Evolutionary conservation across 2,113 vertebrate species (phyloP).

Genomic region (Camarhynchus parvulus): DNA sequence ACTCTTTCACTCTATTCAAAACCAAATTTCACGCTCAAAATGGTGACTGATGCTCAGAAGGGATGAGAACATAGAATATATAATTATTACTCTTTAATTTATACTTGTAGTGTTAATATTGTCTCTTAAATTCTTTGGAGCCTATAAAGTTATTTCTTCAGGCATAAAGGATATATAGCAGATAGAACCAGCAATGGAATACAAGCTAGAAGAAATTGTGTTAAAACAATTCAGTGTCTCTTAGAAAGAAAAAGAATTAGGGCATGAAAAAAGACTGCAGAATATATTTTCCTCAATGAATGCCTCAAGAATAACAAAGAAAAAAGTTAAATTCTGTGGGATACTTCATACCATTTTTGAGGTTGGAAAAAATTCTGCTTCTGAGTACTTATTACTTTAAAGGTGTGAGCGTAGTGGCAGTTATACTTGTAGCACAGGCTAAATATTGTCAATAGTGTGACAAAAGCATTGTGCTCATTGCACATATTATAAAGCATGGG

Average conservation of each 20-base stretch:
- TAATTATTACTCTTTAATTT: neutral
- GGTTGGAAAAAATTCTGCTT: neutral
- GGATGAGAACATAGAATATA: neutral
- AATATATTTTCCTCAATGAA: neutral
- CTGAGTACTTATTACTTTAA: neutral
- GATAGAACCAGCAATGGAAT: neutral
- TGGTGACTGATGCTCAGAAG: neutral
- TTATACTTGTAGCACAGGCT: neutral
- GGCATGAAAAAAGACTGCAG: neutral
- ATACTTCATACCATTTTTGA: neutral
- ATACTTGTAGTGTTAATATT: neutral
- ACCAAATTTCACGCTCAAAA: neutral
- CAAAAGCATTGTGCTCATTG: neutral
- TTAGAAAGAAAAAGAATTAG: neutral
- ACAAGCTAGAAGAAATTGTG: neutral
- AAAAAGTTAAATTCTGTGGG: neutral
- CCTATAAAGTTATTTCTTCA: neutral
- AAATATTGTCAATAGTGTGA: neutral
- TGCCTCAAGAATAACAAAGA: neutral
- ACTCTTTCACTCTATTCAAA: neutral
- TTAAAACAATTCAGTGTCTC: neutral
- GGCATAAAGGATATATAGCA: neutral
- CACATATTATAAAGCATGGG: neutral
- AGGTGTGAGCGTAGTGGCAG: neutral
- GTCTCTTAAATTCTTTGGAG: neutral